These are phyloP conservation scores for Philereme transversata DNA, from an alignment of 2,888 invertebrate genomes.

Conservation along the genomic window DNA sequence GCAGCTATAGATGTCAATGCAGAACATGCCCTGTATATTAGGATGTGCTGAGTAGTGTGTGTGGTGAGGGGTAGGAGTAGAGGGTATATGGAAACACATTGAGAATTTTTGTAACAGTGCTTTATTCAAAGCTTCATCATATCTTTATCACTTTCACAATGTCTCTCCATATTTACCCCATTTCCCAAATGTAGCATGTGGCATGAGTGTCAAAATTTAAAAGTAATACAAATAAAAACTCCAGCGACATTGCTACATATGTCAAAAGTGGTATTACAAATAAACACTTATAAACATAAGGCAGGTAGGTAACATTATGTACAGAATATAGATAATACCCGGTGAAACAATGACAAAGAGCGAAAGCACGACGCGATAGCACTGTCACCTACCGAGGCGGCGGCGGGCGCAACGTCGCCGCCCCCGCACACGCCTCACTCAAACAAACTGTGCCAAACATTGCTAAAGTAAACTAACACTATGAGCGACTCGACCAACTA, in stretches of 20 bases:
- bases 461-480: constrained; percentile 31
- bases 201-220: constrained; percentile 76
- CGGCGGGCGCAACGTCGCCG: neutral
- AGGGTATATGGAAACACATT: constrained; percentile 87
- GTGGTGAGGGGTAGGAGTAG: constrained; percentile 56
- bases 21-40: constrained; percentile 1
- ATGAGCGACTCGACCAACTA: constrained; percentile 20
- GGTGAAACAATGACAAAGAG: constrained; percentile 81
- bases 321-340: constrained; percentile 75
- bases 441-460: constrained; percentile 23
- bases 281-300: constrained; percentile 82
- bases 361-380: constrained; percentile 63
- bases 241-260: constrained; percentile 83
- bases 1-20: constrained; percentile 5
- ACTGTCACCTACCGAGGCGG: constrained; percentile 35
- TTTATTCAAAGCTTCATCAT: constrained; percentile 86
- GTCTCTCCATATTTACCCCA: constrained; percentile 89
- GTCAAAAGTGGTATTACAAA: constrained; percentile 85
- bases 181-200: constrained; percentile 84
- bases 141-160: constrained; percentile 86
- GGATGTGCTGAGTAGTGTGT: constrained; percentile 26
- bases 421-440: constrained; percentile 31
- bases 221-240: constrained; percentile 73
- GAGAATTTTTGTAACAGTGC: constrained; percentile 87
- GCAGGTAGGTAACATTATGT: constrained; percentile 78